Percentiles rank a stretch among this genome's conserved stretches.
These are phyloP conservation scores for Urocyon cinereoargenteus DNA, from an alignment of 2,797 vertebrate genomes.

Conservation along the genomic window DNA sequence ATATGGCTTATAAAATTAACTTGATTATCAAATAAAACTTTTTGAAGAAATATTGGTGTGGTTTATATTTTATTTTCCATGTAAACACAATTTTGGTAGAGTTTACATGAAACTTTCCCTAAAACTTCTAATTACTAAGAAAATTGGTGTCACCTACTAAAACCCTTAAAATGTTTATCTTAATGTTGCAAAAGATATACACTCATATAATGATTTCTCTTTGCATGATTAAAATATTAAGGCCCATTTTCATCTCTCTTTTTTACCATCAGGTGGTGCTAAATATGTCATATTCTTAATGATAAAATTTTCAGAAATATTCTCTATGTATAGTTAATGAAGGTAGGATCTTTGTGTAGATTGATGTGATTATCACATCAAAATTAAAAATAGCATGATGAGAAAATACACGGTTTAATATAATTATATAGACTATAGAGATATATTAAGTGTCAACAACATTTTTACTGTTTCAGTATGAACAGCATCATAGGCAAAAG, in stretches of 20 bases:
- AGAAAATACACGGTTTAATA: not conserved
- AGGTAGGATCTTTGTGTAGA: not conserved
- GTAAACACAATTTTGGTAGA: not conserved
- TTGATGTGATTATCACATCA: not conserved
- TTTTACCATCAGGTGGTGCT: constrained; percentile 54
- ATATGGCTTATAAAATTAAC: not conserved
- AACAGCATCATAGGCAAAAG: not conserved
- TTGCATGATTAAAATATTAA: not conserved
- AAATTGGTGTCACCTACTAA: not conserved
- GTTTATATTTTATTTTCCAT: constrained; percentile 46
- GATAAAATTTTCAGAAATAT: not conserved
- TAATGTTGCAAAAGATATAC: not conserved
- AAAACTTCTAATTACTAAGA: not conserved
- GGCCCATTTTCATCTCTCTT: not conserved
- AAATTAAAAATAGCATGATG: not conserved
- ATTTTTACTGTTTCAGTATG: not conserved
- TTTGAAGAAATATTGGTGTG: not conserved
- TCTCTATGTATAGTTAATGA: not conserved
- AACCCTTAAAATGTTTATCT: not conserved
- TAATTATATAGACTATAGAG: not conserved
- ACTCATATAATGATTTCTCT: not conserved
- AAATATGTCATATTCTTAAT: constrained; percentile 19
- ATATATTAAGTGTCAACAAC: not conserved
- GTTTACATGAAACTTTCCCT: constrained; percentile 28
- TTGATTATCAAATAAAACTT: not conserved